Evolutionary conservation across 1,140 invertebrate genomes (phyloP), one percentile per base, ranked within the genome.

Genomic region (Neodiprion pinetum): DNA sequence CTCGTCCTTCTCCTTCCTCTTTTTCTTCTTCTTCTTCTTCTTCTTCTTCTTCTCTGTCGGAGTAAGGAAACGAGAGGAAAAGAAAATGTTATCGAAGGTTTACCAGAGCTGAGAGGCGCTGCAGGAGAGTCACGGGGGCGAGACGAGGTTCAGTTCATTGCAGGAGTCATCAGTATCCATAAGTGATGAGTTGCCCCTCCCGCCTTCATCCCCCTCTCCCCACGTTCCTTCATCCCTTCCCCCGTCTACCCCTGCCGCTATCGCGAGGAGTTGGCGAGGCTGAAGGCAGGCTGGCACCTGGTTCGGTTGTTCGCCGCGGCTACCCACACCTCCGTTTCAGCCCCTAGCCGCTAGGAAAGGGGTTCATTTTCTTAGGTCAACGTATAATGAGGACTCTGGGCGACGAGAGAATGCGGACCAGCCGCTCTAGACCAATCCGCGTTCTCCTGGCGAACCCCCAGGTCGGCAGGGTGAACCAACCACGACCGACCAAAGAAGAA

Each of bases 111-210:
- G 76, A 74, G 67, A 48, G 48, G 68, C 65, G 66, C 65, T 68
- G 72, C 80, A 50, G 67, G n/a, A 71, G 10, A 70, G 73, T 70
- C 73, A 72, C 73, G 74, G 77, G 67, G 77, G 67, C 76, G 70
- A n/a, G 75, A 76, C 61, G 48, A 66, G 74, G 66, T 72, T 83
- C 83, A 86, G 87, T 88, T 88, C 87, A 88, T 88, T 88, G 86
- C 84, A 86, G 84, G 86, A 88, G 87, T 88, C 87, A 88, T 88
- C 87, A 88, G 87, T 88, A 88, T 88, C 87, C 87, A 88, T 88
- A 88, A 88, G 86, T 86, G 86, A 88, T 88, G 87, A 88, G 87
- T 85, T 87, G 83, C 86, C 85, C 84, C 83, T 73, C 75, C 72
- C 53, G 11, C 53, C 53, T 9, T 61, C 17, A 53, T 53, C n/a